Percentiles rank a stretch among this genome's conserved stretches.
Evolutionary conservation across 2,797 vertebrate genomes (phyloP).

Genomic region (Manis crassicaudata): DNA sequence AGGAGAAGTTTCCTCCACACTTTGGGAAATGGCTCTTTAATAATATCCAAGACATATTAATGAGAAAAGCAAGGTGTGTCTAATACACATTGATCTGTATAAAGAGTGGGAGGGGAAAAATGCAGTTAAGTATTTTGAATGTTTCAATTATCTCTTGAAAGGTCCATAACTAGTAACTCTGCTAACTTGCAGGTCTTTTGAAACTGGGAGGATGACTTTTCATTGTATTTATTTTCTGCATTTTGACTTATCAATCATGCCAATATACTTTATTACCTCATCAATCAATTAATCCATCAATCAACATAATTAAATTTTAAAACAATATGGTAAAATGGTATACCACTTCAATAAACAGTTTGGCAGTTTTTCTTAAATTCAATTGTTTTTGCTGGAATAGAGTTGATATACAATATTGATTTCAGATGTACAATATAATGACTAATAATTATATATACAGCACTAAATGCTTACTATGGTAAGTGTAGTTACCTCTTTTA

Average conservation of each 20-base stretch:
- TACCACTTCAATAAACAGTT: constrained; percentile 23
- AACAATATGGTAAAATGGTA: constrained; percentile 31
- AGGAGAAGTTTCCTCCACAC: not conserved
- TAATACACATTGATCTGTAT: not conserved
- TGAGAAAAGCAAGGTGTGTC: not conserved
- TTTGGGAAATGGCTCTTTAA: not conserved
- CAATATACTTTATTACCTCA: not conserved
- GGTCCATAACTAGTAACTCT: not conserved
- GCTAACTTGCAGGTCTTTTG: not conserved
- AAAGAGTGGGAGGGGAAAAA: not conserved
- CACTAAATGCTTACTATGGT: no score
- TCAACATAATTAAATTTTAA: constrained; percentile 39
- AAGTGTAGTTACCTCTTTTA: no score
- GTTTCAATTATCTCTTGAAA: not conserved
- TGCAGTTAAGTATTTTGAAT: not conserved
- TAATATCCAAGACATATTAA: not conserved
- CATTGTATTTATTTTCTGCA: not conserved
- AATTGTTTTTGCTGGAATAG: no score
- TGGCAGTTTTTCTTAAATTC: not conserved
- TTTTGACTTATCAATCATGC: constrained; percentile 20
- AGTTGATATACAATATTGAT: no score
- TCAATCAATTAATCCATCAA: not conserved
- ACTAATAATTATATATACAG: no score
- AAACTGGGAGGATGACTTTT: not conserved
- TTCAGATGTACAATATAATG: no score